These are phyloP conservation scores for Drosophila triauraria DNA, from an alignment of 1,140 invertebrate species.

Conservation along the genomic window DNA sequence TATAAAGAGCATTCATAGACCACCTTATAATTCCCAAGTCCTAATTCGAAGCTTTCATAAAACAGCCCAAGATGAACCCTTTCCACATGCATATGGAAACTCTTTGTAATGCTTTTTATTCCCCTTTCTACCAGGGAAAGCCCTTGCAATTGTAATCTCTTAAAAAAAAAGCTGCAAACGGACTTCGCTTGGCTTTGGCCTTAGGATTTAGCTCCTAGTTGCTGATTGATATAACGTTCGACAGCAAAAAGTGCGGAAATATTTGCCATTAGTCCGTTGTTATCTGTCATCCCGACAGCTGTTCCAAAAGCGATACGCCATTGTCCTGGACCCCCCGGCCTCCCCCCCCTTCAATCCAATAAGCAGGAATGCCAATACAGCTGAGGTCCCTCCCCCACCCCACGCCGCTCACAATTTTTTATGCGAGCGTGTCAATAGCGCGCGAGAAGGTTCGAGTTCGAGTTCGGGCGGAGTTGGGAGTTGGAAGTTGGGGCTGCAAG, in stretches of 20 bases:
- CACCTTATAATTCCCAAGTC: slow-evolving; percentile 1
- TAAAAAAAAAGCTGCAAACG: neutral
- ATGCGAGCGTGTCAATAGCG: slow-evolving; percentile 35
- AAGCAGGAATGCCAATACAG: slow-evolving; percentile 55
- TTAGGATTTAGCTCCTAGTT: slow-evolving; percentile 5
- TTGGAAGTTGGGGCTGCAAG: neutral
- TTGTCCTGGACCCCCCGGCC: slow-evolving; percentile 8
- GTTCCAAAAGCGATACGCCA: slow-evolving; percentile 23
- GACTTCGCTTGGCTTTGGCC: neutral
- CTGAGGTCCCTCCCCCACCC: slow-evolving; percentile 7
- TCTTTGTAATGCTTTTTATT: too few relatives aligned
- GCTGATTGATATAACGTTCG: slow-evolving; percentile 24
- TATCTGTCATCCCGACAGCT: slow-evolving; percentile 13
- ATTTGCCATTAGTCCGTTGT: slow-evolving; percentile 39
- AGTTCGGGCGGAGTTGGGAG: neutral
- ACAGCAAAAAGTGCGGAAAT: slow-evolving; percentile 21
- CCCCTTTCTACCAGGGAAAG: neutral
- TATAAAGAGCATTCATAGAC: too few relatives aligned
- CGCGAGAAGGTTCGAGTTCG: neutral
- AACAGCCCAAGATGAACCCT: too few relatives aligned
- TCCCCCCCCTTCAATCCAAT: slow-evolving; percentile 30
- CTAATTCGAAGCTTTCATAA: too few relatives aligned
- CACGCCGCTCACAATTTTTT: slow-evolving; percentile 2
- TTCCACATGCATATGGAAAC: neutral
- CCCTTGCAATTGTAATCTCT: neutral